Evolutionary conservation across 2,888 invertebrate genomes (phyloP).

Genomic region (Rotaria sp.): DNA sequence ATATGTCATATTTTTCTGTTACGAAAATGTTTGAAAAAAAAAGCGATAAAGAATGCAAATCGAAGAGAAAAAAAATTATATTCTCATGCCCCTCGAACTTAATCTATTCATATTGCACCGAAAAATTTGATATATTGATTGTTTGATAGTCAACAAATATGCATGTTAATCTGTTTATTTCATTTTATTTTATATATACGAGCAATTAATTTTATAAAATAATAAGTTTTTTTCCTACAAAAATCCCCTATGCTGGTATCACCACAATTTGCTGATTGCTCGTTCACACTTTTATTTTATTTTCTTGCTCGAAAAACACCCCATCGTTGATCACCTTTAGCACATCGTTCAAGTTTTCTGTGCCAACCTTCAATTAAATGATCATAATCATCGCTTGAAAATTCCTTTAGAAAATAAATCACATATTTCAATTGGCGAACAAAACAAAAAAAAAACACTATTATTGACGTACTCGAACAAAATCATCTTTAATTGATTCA

Average conservation of each 20-base stretch:
- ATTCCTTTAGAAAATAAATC: neutral
- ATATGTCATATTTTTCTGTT: too few relatives aligned
- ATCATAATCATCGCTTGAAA: conserved; percentile 11
- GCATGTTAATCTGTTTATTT: neutral
- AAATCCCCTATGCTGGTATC: neutral
- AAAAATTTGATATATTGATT: too few relatives aligned
- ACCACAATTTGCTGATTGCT: neutral
- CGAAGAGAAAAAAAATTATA: too few relatives aligned
- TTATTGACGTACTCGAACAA: conserved; percentile 46
- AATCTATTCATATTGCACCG: too few relatives aligned
- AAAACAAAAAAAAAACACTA: too few relatives aligned
- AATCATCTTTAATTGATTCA: conserved; percentile 55
- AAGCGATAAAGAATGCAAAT: too few relatives aligned
- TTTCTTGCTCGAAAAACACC: conserved; percentile 29
- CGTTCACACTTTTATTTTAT: neutral
- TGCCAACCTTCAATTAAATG: conserved; percentile 40
- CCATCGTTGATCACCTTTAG: conserved; percentile 39
- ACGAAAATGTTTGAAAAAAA: too few relatives aligned
- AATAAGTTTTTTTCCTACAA: neutral
- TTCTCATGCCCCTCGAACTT: too few relatives aligned
- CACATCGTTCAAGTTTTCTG: conserved; percentile 29
- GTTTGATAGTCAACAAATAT: too few relatives aligned
- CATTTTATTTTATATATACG: neutral
- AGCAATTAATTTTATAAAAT: neutral
- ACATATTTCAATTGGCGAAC: too few relatives aligned